phyloP scores from a whole-genome alignment of 2,888 invertebrate species.

The Coelogynopora nodosa region DNA sequence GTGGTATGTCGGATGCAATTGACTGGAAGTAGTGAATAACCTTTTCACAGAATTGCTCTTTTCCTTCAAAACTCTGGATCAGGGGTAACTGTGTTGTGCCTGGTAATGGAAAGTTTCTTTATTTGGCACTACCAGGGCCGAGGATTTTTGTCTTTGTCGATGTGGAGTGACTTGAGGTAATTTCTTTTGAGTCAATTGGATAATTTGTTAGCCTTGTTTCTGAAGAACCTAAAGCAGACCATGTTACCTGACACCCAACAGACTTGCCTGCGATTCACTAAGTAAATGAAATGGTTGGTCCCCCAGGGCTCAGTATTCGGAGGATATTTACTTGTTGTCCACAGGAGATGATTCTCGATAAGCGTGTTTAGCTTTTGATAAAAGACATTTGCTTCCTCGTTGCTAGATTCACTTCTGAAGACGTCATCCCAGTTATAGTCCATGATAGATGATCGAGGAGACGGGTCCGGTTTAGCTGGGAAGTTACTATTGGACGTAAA shows the following conservation, averaged over 20 bases:
- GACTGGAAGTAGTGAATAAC: neutral
- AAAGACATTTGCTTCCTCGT: neutral
- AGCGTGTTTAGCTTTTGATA: neutral
- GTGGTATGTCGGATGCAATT: neutral
- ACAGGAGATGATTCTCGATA: neutral
- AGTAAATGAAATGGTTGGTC: neutral
- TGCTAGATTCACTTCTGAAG: neutral
- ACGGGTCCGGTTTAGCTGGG: too few relatives aligned
- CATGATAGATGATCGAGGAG: too few relatives aligned
- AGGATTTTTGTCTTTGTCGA: neutral
- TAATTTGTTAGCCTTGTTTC: conserved; percentile 6
- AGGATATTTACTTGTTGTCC: neutral
- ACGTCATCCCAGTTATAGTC: neutral
- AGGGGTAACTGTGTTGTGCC: neutral
- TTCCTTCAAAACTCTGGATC: neutral
- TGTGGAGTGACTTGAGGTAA: neutral
- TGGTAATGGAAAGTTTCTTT: neutral
- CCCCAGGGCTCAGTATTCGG: neutral
- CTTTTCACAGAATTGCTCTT: neutral
- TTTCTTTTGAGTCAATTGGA: neutral
- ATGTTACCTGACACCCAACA: conserved; percentile 3
- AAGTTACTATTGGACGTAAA: too few relatives aligned
- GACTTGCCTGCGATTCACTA: neutral
- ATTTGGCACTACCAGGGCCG: neutral
- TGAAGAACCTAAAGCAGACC: neutral